Conservation (phyloP, 2,113 vertebrate genomes). For the Hydrochoerus hydrochaeris region DNA sequence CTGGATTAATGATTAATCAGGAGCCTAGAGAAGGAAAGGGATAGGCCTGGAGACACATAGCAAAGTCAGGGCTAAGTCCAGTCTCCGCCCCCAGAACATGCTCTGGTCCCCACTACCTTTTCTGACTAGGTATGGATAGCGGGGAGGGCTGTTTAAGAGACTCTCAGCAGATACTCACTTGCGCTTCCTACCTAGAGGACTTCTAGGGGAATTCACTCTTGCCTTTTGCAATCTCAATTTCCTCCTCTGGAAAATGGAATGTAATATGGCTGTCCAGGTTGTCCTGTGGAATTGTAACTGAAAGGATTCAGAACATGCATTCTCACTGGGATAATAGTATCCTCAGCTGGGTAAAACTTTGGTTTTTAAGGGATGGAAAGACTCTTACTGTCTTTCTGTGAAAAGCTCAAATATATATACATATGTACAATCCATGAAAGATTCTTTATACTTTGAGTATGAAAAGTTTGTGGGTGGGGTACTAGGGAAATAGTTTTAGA, state of each 20-base stretch:
- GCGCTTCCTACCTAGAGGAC: not conserved
- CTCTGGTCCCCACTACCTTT: not conserved
- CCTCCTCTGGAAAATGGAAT: not conserved
- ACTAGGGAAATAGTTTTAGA: not conserved
- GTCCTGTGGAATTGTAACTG: not conserved
- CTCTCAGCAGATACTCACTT: not conserved
- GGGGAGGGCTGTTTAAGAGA: not conserved
- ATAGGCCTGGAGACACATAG: not conserved
- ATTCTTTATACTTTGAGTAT: not conserved
- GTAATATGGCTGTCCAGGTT: not conserved
- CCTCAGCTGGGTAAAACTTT: not conserved
- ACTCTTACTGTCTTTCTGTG: not conserved
- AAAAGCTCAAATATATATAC: not conserved
- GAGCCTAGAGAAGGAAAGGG: not conserved
- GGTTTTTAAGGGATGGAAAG: not conserved
- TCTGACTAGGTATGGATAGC: not conserved
- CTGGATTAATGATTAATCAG: not conserved
- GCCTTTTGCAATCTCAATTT: not conserved
- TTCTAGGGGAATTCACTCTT: not conserved
- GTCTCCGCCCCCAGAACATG: rapidly evolving
- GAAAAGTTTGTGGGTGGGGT: not conserved
- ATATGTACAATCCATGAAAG: not conserved
- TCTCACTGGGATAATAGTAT: not conserved
- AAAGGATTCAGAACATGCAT: not conserved
- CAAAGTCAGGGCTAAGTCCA: not conserved